Base-by-base conservation (phyloP, 2,113 vertebrate genomes). In the Rhegmatorhina hoffmannsi region DNA sequence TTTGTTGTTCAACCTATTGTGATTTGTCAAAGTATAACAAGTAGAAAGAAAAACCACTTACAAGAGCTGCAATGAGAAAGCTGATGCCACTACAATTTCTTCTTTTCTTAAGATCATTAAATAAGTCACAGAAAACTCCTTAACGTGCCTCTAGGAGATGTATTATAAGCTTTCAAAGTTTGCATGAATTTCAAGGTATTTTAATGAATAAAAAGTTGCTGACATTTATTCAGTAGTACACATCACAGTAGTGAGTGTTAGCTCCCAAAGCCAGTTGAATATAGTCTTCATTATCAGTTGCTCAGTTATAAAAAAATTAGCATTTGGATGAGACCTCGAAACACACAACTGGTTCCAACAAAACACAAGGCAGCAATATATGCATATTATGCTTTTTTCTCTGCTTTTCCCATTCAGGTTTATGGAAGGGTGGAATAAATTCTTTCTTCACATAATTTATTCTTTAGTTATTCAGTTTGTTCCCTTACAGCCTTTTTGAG, bases 131-230 rank as follows among this genome's bases (percentile, higher is more conserved):
- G 23, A 88, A 81, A 96, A 40, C 4, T 81, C 69, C 60, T 84
- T n/a, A 62, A 81, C 72, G 60, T 20, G 50, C 62, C 17, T 68
- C 33, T 64, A 82, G 34, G 31, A 31, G 13, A 84, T 25, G 62
- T 76, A 55, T 9, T 53, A 92, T 76, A 92, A 14, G 33, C 34
- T 92, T 88, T 68, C 72, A 81, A 95, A 82, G 12, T 60, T 50
- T 87, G 75, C 28, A 62, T 18, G 23, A 94, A 72, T 90, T 96
- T 95, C 33, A 93, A 89, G 28, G 72, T 70, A 77, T 90, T 89
- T 91, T 73, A 95, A 92, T 16, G 19, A 44, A 89, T 86, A 50
- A 62, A 40, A 94, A 83, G 29, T 53, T 76, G 33, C 52, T 91
- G 84, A 56, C 19, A 16, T 80, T 81, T 70, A 62, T 69, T 84